Conservation (phyloP, 2,113 vertebrate species). For the Phocoena sinus region DNA sequence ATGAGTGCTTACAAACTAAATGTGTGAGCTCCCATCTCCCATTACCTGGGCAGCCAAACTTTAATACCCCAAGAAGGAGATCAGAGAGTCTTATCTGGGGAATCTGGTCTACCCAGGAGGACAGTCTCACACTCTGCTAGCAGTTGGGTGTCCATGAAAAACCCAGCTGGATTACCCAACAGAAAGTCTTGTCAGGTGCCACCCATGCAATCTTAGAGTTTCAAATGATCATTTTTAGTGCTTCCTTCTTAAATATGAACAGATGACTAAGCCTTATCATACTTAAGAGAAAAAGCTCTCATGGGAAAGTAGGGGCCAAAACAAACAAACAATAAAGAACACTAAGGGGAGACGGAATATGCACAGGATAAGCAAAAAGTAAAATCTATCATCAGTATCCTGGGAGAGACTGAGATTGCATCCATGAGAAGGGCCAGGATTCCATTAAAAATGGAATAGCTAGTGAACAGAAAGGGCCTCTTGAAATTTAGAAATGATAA, state of each 20-base stretch:
- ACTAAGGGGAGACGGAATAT: background rate
- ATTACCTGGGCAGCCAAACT: background rate
- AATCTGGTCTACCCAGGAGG: background rate
- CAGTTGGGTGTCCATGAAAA: background rate
- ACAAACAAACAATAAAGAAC: background rate
- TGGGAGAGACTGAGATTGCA: background rate
- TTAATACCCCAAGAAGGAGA: background rate
- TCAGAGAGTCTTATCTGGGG: background rate
- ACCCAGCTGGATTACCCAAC: too few relatives aligned
- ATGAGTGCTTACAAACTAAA: background rate
- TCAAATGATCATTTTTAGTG: background rate
- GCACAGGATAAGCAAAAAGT: too few relatives aligned
- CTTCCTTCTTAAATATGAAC: background rate
- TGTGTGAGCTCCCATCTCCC: background rate
- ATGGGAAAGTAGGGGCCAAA: background rate
- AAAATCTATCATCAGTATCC: fast-evolving
- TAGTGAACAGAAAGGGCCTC: background rate
- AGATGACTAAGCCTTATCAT: background rate
- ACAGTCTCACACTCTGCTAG: background rate
- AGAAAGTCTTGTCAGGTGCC: background rate
- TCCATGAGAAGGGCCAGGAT: background rate
- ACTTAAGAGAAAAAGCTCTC: background rate
- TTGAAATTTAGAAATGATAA: background rate
- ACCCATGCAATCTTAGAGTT: background rate
- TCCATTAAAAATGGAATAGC: background rate